Evolutionary conservation across 2,888 invertebrate genomes (phyloP), one percentile per base, ranked within the genome.

Genomic region (Nemotelus nigrinus): DNA sequence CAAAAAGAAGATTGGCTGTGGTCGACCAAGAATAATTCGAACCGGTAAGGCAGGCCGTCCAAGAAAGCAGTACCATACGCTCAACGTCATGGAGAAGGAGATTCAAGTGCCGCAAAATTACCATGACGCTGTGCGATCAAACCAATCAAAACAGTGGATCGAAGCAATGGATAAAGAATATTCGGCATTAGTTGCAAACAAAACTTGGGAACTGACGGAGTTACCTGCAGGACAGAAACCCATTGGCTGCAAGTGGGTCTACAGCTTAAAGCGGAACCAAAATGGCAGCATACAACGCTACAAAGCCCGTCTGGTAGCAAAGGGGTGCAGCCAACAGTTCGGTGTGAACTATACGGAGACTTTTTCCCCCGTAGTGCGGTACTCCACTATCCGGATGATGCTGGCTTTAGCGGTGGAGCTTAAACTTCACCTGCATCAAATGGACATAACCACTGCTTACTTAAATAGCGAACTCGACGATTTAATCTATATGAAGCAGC

Each of bases 311-410:
- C 41, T 63, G 41, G 57, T 57, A 3, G 57, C 57, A 57, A 64
- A 64, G 45, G 5, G 64, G 3, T 64, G 41, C 39, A 10, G 10
- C 10, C 64, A 64, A 39, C 43, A 55, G 74, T n/a, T 67, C 4
- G 79, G 77, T 2, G 68, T 79, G n/a, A 78, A 81, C 48, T 81
- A 79, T 39, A 58, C 53, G 2, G 77, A 81, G 68, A 80, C 80
- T 3, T 80, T 74, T n/a, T 64, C 80, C 74, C 80, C 80, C n/a
- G 80, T 80, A 7, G 57, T 3, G 3, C 10, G 57, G 57, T 57
- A 57, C 8, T 3, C 57, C 10, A 25, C 57, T 0, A 78, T 80
- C 39, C 65, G 80, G n/a, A 67, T 78, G 45, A 71, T 81, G n/a
- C 7, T 75, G 6, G 63, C 50, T 3, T 50, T 75, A 41, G 75